Conservation (phyloP, 2,113 vertebrate species). For the Brachypteracias leptosomus region DNA sequence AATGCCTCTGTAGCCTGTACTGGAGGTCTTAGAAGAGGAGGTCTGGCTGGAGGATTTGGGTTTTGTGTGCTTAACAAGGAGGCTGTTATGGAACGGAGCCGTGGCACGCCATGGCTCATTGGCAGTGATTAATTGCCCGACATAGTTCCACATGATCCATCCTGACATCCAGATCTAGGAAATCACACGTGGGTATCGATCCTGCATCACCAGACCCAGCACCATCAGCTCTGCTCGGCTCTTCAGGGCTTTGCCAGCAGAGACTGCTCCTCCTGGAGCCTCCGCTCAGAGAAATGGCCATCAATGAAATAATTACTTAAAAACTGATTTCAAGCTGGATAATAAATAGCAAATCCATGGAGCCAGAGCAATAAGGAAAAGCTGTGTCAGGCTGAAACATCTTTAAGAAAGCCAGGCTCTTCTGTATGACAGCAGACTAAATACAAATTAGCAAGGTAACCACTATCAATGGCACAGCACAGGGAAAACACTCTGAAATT, state of each 20-base stretch:
- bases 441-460: background rate
- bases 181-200: constrained; percentile 48
- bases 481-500: background rate
- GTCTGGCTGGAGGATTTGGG: constrained; percentile 3
- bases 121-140: constrained; percentile 82
- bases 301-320: background rate
- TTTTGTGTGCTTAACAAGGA: constrained; percentile 43
- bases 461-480: background rate
- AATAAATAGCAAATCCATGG: background rate
- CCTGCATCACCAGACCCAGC: constrained; percentile 41
- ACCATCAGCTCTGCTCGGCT: background rate
- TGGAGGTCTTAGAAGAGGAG: constrained; percentile 1
- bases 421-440: background rate
- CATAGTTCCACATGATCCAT: constrained; percentile 80
- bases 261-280: background rate
- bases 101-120: constrained; percentile 80
- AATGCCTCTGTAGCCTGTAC: background rate
- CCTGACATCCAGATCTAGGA: constrained; percentile 78
- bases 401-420: background rate
- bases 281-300: background rate
- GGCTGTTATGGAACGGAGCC: constrained; percentile 46
- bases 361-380: background rate
- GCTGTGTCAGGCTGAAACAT: background rate
- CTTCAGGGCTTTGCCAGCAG: background rate
- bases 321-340: background rate